These are phyloP conservation scores for Melanerpes formicivorus DNA, from an alignment of 2,113 vertebrate species.

Conservation along the genomic window DNA sequence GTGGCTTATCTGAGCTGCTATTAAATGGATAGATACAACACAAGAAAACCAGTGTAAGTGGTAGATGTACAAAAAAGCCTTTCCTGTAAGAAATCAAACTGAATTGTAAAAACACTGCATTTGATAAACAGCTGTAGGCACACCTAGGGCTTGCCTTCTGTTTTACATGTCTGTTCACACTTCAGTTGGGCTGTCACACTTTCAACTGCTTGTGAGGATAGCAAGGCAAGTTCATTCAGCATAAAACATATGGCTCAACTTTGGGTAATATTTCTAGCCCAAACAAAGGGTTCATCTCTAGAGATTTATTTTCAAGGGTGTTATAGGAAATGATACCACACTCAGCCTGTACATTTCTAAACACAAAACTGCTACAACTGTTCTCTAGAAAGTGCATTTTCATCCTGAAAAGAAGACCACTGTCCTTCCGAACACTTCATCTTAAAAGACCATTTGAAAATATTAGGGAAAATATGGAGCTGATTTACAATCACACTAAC, in stretches of 20 bases:
- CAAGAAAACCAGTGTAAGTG: neutral
- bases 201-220: neutral
- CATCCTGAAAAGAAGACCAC: neutral
- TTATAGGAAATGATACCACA: neutral
- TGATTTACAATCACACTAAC: conserved; percentile 22
- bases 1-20: neutral
- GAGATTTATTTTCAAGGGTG: neutral
- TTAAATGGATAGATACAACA: neutral
- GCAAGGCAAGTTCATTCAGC: rapidly evolving
- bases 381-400: neutral
- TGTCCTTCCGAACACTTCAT: neutral
- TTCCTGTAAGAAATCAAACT: neutral
- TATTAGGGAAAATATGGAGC: neutral
- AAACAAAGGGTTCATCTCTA: neutral
- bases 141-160: neutral
- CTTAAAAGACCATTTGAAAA: neutral
- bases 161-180: neutral
- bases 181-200: neutral
- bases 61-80: neutral
- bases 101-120: neutral
- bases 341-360: rapidly evolving
- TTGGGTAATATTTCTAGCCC: neutral
- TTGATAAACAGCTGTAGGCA: neutral
- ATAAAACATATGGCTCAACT: neutral
- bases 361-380: neutral